A percentile compares a stretch with the other conserved stretches of the same genome.
Evolutionary conservation across 2,113 vertebrate species (phyloP).

Genomic region (Bos indicus): DNA sequence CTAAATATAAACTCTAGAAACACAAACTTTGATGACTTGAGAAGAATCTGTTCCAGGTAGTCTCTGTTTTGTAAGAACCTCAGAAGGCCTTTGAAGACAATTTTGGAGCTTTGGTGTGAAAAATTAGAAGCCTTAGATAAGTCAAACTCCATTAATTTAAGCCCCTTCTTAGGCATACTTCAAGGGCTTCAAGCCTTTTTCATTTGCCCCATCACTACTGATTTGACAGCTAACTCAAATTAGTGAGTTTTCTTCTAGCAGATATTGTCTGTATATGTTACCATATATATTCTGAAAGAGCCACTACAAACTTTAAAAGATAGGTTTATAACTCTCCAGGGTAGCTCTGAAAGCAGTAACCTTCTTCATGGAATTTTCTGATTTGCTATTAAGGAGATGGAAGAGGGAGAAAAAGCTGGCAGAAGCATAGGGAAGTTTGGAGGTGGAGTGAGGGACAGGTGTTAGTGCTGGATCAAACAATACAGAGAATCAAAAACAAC

Average conservation of each 20-base stretch:
- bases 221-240: conserved; percentile 36
- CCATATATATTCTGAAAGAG: not conserved
- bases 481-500: not conserved
- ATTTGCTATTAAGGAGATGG: conserved; percentile 5
- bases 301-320: not conserved
- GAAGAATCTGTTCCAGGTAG: conserved; percentile 79
- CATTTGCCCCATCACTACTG: not conserved
- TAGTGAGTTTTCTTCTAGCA: not conserved
- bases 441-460: not conserved
- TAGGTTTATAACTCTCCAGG: conserved; percentile 7
- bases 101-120: conserved; percentile 51
- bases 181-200: not conserved
- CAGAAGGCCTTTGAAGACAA: conserved; percentile 51
- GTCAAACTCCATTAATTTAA: conserved; percentile 19
- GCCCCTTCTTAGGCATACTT: conserved; percentile 7
- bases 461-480: not conserved
- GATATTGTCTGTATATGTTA: not conserved
- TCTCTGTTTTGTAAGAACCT: conserved; percentile 56
- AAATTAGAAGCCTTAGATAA: conserved; percentile 38
- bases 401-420: conserved; percentile 1
- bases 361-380: not conserved
- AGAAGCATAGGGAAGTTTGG: not conserved
- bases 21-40: conserved; percentile 81
- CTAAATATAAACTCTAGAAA: conserved; percentile 93
- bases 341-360: not conserved